Percentiles rank a stretch among this genome's conserved stretches.
Evolutionary conservation across 2,113 vertebrate genomes (phyloP).

Genomic region (Genyomyrus donnyi): DNA sequence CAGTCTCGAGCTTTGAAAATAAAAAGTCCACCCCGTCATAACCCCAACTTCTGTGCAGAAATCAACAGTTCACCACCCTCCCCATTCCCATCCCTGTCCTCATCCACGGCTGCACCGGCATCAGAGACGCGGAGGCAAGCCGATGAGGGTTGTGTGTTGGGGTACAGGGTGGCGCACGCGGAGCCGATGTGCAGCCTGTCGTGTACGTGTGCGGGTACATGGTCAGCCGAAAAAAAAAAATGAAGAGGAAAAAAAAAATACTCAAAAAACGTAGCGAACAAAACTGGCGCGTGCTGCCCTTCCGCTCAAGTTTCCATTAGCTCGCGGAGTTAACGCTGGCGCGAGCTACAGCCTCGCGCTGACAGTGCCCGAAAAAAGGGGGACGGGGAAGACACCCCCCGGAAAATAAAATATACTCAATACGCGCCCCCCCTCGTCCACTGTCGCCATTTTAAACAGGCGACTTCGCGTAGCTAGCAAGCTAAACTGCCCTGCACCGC

Average conservation of each 20-base stretch:
- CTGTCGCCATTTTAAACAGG: constrained; percentile 72
- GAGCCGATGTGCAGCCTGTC: not conserved
- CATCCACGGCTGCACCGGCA: not conserved
- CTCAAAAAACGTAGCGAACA: constrained; percentile 29
- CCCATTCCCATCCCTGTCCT: not conserved
- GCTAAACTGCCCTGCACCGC: constrained; percentile 40
- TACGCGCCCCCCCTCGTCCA: constrained; percentile 33
- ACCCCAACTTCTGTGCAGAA: not conserved
- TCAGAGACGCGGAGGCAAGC: not conserved
- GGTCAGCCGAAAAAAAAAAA: constrained; percentile 3
- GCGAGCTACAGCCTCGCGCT: constrained; percentile 21
- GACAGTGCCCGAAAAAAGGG: constrained; percentile 29
- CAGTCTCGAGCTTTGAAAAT: not conserved
- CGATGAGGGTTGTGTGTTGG: not conserved
- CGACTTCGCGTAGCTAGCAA: constrained; percentile 57
- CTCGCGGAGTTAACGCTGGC: constrained; percentile 41
- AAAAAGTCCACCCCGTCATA: constrained; percentile 8
- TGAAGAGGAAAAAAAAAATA: constrained; percentile 24
- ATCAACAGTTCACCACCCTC: not conserved
- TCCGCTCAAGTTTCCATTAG: constrained; percentile 45
- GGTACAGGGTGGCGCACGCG: not conserved
- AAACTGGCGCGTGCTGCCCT: constrained; percentile 44
- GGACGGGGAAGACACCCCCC: constrained; percentile 28
- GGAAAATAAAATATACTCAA: constrained; percentile 26
- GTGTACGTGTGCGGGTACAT: not conserved